Percentiles rank a stretch among this genome's conserved stretches.
Evolutionary conservation across 2,797 vertebrate species (phyloP).

Genomic region (Argentina silus): DNA sequence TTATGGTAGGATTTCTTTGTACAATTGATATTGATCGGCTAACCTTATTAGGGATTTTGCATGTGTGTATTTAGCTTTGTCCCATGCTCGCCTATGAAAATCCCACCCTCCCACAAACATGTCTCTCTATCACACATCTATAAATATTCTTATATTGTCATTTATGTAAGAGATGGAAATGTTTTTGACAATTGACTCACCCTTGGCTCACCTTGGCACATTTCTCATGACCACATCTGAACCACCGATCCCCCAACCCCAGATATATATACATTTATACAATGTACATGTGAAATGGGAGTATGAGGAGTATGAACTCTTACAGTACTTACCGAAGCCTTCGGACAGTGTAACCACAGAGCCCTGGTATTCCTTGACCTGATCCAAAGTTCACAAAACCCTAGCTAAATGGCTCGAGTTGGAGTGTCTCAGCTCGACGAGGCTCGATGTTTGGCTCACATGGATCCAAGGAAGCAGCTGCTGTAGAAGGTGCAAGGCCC

Average conservation of each 20-base stretch:
- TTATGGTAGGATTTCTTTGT: background rate
- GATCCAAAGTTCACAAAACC: background rate
- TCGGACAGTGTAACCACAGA: background rate
- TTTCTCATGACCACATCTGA: too few species aligned
- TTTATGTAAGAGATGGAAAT: too few species aligned
- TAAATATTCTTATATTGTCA: too few species aligned
- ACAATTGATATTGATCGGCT: background rate
- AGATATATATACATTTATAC: too few species aligned
- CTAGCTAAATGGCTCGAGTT: background rate
- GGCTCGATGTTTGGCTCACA: background rate
- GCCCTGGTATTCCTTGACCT: background rate
- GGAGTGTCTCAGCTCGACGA: background rate
- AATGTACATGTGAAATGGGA: too few species aligned
- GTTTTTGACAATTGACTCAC: too few species aligned
- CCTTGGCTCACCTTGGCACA: too few species aligned
- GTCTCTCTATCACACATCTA: too few species aligned
- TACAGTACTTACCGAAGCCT: constrained; percentile 43
- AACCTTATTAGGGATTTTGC: background rate
- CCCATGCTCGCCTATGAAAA: too few species aligned
- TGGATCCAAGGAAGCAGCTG: constrained; percentile 33
- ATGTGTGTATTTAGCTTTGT: background rate
- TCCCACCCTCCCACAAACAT: too few species aligned
- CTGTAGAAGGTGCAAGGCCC: constrained; percentile 15
- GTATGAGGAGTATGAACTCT: too few species aligned
- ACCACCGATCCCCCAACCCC: too few species aligned